Base-by-base conservation (phyloP, 2,113 vertebrate species). In the Ibidorhyncha struthersii region DNA sequence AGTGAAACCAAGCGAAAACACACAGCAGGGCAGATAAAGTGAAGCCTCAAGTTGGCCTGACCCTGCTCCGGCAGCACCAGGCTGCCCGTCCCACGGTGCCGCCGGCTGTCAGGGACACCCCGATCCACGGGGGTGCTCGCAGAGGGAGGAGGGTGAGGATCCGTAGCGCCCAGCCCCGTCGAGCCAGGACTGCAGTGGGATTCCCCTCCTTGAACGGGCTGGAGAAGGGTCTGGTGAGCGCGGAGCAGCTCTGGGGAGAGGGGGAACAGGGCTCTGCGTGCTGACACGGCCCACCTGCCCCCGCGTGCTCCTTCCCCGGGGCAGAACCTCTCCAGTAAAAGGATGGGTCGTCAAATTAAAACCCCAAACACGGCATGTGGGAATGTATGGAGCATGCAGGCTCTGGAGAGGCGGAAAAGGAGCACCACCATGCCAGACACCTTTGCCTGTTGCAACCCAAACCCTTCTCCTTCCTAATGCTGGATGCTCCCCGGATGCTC, bases 381-480 rank as follows among this genome's bases (percentile, higher is more conserved):
- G 13, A 80, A 19, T 1, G 3, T 15, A 50, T 1, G 10, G 62
- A n/a, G 45, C 32, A 43, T 0, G 4, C 0, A 1, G 29, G 34
- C 58, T 59, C 41, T 32, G 62, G 58, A 82, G 62, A 63, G 30
- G 62, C 0, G 2, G 71, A 69, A 78, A 71, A 82, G 52, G 56
- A 74, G 49, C n/a, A 20, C 6, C 34, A 11, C 43, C 9, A 9
- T 11, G 12, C 36, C 58, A 69, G 41, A 65, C 43, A 38, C 32
- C 36, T 61, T 50, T 9, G 10, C 52, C 43, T 5, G 4, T 3
- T 63, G 40, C 32, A 62, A n/a, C n/a, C 58, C 71, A 61, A 69
- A 27, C 26, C 77, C 26, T 82, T 66, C 70, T 62, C 49, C 13
- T 26, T 53, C 50, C 62, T 53, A 47, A 59, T 0, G n/a, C 49